Base-by-base conservation (phyloP, 2,888 invertebrate species). In the Hedya salicella region DNA sequence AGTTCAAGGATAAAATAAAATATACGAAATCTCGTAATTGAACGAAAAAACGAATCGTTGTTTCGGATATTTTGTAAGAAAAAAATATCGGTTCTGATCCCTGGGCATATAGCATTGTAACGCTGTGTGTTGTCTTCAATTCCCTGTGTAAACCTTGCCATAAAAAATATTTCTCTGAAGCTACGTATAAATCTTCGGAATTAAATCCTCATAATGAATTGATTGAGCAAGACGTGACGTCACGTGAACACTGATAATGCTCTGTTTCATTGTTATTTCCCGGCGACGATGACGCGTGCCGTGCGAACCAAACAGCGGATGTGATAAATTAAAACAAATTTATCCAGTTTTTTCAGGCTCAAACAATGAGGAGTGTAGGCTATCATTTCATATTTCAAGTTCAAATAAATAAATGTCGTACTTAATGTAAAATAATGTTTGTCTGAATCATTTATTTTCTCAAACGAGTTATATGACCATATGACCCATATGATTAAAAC, bases 281-380 rank as follows among this genome's bases (percentile, higher is more conserved):
- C 14, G n/a, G 16, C 14, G 16, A 30, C n/a, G 25, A 36, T 61
- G 66, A 54, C 61, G 60, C 66, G 66, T 66, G 66, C 30, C 66
- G 66, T 66, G 66, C 30, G 66, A 66, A 54, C 40, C 25, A 14
- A 32, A 39, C 60, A 11, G 14, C 66, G 66, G 66, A 61, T 54
- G 54, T 54, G 25, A 61, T 66, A 49, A 66, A 66, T 66, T 66
- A 66, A 61, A 66, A 60, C 52, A 36, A 57, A 64, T 52, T 63
- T 46, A 25, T 50, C 52, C 44, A 13, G 25, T 54, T 40, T 65
- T 65, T 61, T 49, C 54, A 66, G 48, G 16, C 48, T 21, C 25
- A 42, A 54, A 61, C 65, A 65, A 65, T 30, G 53, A 52, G 42
- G 50, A 39, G 13, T 56, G 17, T 16, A 21, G 8, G 21, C 25